Percentiles rank a stretch among this genome's conserved stretches.
Evolutionary conservation across 2,113 vertebrate species (phyloP).

Genomic region (Nothobranchius furzeri): DNA sequence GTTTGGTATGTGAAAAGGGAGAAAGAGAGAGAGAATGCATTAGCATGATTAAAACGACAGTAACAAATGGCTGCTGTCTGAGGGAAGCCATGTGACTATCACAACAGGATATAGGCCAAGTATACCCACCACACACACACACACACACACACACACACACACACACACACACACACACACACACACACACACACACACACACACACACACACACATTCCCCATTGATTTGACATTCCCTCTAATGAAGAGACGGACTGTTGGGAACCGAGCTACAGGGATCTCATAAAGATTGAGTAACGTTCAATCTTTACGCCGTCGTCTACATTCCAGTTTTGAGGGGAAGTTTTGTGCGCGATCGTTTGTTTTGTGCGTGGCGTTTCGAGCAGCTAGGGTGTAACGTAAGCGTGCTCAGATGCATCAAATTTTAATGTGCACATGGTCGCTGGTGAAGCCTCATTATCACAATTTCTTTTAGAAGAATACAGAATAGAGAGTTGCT

Average conservation of each 20-base stretch:
- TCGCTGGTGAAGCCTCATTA: constrained; percentile 73
- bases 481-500: constrained; percentile 58
- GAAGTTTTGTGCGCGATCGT: constrained; percentile 11
- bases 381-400: constrained; percentile 1
- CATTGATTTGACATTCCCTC: constrained; percentile 5
- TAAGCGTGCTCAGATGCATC: constrained; percentile 47
- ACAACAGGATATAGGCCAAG: constrained; percentile 62
- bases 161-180: not conserved
- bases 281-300: constrained; percentile 1
- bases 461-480: constrained; percentile 69
- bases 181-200: constrained; percentile 11
- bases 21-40: constrained; percentile 50
- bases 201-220: constrained; percentile 4
- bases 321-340: constrained; percentile 3
- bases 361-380: constrained; percentile 24
- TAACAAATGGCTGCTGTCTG: constrained; percentile 75
- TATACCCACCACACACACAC: constrained; percentile 10
- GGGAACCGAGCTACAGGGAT: constrained; percentile 2
- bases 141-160: constrained; percentile 2
- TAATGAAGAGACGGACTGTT: constrained; percentile 20
- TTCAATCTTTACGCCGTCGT: not conserved
- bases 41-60: constrained; percentile 79
- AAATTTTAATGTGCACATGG: constrained; percentile 68
- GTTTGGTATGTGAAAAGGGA: constrained; percentile 2
- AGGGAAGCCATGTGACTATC: constrained; percentile 67